These are phyloP conservation scores for Luscinia megarhynchos DNA, from an alignment of 2,797 vertebrate genomes.

Conservation along the genomic window DNA sequence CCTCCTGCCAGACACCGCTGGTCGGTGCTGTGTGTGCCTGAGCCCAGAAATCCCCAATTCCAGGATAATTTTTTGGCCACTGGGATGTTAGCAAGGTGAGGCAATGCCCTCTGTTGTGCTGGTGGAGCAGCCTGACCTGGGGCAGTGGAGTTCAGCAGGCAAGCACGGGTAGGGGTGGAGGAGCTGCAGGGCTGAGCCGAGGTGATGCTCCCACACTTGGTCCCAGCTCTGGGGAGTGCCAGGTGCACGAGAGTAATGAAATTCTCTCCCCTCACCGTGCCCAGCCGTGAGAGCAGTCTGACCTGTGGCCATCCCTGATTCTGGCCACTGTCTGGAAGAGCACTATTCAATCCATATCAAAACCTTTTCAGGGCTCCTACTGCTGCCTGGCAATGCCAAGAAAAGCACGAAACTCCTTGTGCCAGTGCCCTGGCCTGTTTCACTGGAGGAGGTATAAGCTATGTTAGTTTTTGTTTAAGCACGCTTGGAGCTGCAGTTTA, in stretches of 20 bases:
- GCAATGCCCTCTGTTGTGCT: background rate
- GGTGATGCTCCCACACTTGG: background rate
- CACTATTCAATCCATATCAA: background rate
- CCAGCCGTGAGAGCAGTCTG: background rate
- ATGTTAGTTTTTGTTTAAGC: background rate
- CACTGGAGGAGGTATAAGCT: background rate
- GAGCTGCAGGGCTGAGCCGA: background rate
- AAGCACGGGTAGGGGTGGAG: rapidly evolving
- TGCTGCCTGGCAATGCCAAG: background rate
- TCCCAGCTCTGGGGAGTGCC: rapidly evolving
- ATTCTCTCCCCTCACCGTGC: background rate
- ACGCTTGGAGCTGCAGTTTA: background rate
- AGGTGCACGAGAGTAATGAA: background rate
- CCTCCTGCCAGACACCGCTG: background rate
- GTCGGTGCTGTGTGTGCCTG: background rate
- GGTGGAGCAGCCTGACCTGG: background rate
- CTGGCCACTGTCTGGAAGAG: background rate
- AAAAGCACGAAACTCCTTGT: background rate
- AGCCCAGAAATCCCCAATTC: background rate
- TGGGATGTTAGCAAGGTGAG: background rate
- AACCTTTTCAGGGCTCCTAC: background rate
- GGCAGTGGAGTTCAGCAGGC: background rate
- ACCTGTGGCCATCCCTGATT: background rate
- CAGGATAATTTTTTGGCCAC: background rate
- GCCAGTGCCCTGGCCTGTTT: background rate